A percentile compares a stretch with the other conserved stretches of the same genome.
Evolutionary conservation across 2,797 vertebrate species (phyloP).

Genomic region (Tachyglossus aculeatus): DNA sequence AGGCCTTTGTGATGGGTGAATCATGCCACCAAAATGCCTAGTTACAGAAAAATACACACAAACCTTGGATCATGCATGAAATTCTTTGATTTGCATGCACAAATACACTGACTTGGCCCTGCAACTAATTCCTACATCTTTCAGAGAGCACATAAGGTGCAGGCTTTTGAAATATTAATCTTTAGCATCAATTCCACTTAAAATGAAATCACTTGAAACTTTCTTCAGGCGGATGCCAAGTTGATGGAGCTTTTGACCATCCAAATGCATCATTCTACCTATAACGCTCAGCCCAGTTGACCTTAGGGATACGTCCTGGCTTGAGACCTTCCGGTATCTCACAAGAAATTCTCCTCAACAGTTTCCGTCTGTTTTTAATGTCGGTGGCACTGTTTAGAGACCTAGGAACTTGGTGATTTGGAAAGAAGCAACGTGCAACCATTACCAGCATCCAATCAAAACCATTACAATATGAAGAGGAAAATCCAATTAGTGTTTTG

Average conservation of each 20-base stretch:
- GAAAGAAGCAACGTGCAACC: conserved; percentile 53
- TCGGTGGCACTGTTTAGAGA: conserved; percentile 63
- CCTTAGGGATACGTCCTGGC: too few species aligned
- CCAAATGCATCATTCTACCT: too few species aligned
- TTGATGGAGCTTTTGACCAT: too few species aligned
- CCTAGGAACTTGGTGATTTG: conserved; percentile 42
- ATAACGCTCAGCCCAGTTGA: too few species aligned
- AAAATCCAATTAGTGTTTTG: conserved; percentile 45
- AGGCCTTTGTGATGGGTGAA: not conserved
- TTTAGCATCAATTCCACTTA: conserved; percentile 6
- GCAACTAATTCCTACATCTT: conserved; percentile 36
- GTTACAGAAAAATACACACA: conserved; percentile 39
- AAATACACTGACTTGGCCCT: conserved; percentile 32
- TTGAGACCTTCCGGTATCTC: conserved; percentile 5
- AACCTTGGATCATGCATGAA: conserved; percentile 25
- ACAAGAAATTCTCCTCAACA: conserved; percentile 58
- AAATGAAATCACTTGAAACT: conserved; percentile 20
- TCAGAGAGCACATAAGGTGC: conserved; percentile 29
- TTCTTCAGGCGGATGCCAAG: not conserved
- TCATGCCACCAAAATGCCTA: not conserved
- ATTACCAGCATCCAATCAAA: conserved; percentile 53
- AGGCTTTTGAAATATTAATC: conserved; percentile 32
- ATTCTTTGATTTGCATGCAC: conserved; percentile 46
- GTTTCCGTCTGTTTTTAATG: conserved; percentile 69
- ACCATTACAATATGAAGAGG: conserved; percentile 32